Evolutionary conservation across 2,888 invertebrate genomes (phyloP).

Genomic region (Epistrophella euchroma): DNA sequence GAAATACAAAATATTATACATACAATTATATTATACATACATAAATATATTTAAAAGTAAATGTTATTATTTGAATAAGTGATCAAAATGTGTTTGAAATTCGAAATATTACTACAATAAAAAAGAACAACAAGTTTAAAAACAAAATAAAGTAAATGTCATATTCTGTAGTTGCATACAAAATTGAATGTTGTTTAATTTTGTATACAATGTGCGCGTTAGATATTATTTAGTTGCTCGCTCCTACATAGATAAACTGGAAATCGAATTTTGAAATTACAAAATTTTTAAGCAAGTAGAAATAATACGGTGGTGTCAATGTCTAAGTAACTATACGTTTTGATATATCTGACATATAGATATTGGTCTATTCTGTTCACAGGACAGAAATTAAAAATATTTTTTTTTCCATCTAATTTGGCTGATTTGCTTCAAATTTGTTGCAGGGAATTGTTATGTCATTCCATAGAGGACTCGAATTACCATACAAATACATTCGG

Average conservation of each 20-base stretch:
- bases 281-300: too few species aligned
- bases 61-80: constrained; percentile 74
- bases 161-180: constrained; percentile 63
- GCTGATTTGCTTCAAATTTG: too few species aligned
- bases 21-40: constrained; percentile 51
- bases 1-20: constrained; percentile 29
- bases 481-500: too few species aligned
- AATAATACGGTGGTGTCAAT: too few species aligned
- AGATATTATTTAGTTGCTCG: neutral
- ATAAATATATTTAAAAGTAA: constrained; percentile 70
- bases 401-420: too few species aligned
- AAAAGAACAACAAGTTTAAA: constrained; percentile 25
- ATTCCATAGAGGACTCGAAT: too few species aligned
- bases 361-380: too few species aligned
- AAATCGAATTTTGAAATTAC: too few species aligned
- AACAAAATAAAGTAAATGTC: constrained; percentile 60
- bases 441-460: too few species aligned
- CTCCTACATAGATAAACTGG: neutral
- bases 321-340: too few species aligned
- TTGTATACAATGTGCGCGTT: neutral
- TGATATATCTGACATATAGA: too few species aligned
- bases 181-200: constrained; percentile 22
- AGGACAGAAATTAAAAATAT: too few species aligned
- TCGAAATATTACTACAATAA: constrained; percentile 28
- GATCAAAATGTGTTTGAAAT: constrained; percentile 70